phyloP scores from a whole-genome alignment of 2,113 vertebrate genomes.

The Austrofundulus limnaeus region DNA sequence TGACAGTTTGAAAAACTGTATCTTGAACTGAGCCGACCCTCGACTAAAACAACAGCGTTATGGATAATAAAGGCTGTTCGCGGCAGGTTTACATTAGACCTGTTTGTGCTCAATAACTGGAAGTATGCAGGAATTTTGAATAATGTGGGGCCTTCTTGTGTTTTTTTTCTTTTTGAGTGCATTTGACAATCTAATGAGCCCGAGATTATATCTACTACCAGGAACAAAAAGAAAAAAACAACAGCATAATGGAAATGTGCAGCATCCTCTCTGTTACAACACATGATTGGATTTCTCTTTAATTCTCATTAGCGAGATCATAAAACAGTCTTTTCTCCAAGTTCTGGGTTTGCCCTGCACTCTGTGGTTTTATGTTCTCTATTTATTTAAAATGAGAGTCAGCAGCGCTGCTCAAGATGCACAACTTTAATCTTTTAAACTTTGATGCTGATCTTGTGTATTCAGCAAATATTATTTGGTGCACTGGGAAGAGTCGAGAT shows the following conservation, averaged over 20 bases:
- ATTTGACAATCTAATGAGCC: slow-evolving; percentile 63
- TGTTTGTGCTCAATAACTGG: slow-evolving; percentile 58
- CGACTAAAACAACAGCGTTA: too few species aligned
- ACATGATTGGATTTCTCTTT: slow-evolving; percentile 56
- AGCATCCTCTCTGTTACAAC: slow-evolving; percentile 37
- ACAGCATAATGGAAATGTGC: slow-evolving; percentile 44
- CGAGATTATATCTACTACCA: slow-evolving; percentile 42
- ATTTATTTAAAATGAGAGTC: slow-evolving; percentile 45
- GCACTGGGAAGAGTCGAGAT: too few species aligned
- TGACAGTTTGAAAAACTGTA: too few species aligned
- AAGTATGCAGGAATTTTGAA: slow-evolving; percentile 59
- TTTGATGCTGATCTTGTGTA: slow-evolving; percentile 25
- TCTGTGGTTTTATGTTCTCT: slow-evolving; percentile 43
- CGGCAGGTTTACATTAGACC: slow-evolving; percentile 35
- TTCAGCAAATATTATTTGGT: background rate
- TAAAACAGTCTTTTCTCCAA: slow-evolving; percentile 32
- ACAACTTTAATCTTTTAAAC: slow-evolving; percentile 47
- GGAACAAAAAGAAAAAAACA: slow-evolving; percentile 28
- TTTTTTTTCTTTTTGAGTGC: too few species aligned
- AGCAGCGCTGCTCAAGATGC: too few species aligned
- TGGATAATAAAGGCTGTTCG: too few species aligned
- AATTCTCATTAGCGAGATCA: slow-evolving; percentile 58
- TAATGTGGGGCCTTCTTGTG: slow-evolving; percentile 13
- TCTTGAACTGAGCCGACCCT: too few species aligned
- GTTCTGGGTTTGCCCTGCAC: slow-evolving; percentile 23